Base-by-base conservation (phyloP, 2,888 invertebrate species). In the Acrobeloides nanus region DNA sequence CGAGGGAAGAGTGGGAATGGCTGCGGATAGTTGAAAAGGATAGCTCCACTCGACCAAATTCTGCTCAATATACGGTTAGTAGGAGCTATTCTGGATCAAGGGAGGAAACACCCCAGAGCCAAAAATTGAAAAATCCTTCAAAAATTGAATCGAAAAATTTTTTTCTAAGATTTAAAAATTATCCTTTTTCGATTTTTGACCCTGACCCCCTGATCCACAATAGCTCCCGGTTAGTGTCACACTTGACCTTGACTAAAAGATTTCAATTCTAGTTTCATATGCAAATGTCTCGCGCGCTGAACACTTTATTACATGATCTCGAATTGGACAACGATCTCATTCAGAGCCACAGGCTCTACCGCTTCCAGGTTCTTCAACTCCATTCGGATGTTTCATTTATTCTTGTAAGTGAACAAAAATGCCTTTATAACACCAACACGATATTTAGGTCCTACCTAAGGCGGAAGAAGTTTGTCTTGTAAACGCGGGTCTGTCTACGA, bases 1-100 rank as follows among this genome's bases (percentile, higher is more conserved):
- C 90, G 78, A 88, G 87, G 23, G 93, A 93, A 74, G 95, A 95
- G 76, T 95, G 93, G 93, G 84, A 87, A 61, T 86, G 87, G 75
- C 78, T 93, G 12, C 85, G 84, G 69, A 82, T 68, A 29, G 60
- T 78, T 41, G 57, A 55, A 0, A 51, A 53, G 31, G 60, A 61
- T 20, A n/a, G n/a, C n/a, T n/a, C n/a, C n/a, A n/a, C n/a, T 59
- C 67, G 4, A 57, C 62, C 48, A 64, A 38, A 25, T 24, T 31
- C 48, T 8, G 40, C 46, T 15, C 78, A 78, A 57, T 55, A 71
- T 41, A n/a, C n/a, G n/a, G n/a, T n/a, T n/a, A n/a, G n/a, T n/a
- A n/a, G n/a, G n/a, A n/a, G n/a, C n/a, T n/a, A n/a, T n/a, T n/a
- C n/a, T n/a, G n/a, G n/a, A n/a, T n/a, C n/a, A n/a, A n/a, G n/a